These are phyloP conservation scores for Chironomus striatipennis DNA, from an alignment of 1,140 invertebrate genomes.

Conservation along the genomic window DNA sequence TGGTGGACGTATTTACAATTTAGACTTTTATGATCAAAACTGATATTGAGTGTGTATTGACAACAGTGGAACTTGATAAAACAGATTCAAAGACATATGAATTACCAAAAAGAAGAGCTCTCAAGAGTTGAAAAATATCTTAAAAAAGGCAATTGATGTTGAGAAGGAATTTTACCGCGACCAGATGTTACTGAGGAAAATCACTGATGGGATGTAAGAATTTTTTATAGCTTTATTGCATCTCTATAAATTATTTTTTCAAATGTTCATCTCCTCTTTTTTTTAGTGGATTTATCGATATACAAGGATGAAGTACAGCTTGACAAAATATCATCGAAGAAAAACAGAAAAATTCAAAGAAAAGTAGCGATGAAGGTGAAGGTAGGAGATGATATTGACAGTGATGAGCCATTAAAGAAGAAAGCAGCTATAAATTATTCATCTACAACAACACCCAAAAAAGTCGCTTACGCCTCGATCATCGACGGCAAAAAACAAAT, in stretches of 20 bases:
- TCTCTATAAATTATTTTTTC: too few relatives aligned
- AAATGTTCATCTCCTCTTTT: constrained; percentile 28
- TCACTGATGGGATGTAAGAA: constrained; percentile 77
- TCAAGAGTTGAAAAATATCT: constrained; percentile 71
- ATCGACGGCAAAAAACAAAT: constrained; percentile 23
- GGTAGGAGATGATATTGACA: too few relatives aligned
- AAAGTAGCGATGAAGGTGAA: background rate
- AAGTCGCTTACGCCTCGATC: constrained; percentile 23
- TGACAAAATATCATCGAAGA: constrained; percentile 47
- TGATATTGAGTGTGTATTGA: constrained; percentile 81
- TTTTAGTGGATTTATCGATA: constrained; percentile 67
- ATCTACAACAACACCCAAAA: background rate
- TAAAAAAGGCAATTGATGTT: constrained; percentile 72
- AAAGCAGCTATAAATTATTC: constrained; percentile 27
- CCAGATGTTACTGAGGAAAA: constrained; percentile 68
- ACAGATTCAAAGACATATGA: constrained; percentile 59
- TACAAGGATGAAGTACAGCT: constrained; percentile 71
- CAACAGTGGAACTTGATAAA: constrained; percentile 69
- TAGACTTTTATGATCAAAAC: constrained; percentile 84
- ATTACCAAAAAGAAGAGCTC: constrained; percentile 61
- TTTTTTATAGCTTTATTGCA: constrained; percentile 37
- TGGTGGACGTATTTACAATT: constrained; percentile 66
- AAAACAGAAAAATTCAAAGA: constrained; percentile 37
- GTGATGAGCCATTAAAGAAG: constrained; percentile 29
- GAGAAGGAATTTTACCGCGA: constrained; percentile 58